These are phyloP conservation scores for Fragum sueziense DNA, from an alignment of 2,888 invertebrate species.

Conservation along the genomic window DNA sequence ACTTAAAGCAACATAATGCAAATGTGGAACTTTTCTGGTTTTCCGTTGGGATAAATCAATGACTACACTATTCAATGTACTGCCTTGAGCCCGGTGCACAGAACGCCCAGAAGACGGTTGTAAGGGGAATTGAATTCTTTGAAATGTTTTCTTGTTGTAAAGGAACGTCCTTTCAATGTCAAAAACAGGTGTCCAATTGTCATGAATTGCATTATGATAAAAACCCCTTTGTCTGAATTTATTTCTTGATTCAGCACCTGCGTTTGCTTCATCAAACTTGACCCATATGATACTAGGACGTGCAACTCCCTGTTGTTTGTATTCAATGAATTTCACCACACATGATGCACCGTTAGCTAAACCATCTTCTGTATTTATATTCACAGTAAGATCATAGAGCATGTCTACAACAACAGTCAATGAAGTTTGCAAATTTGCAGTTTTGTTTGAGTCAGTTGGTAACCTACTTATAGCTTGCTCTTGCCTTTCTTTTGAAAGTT, in stretches of 20 bases:
- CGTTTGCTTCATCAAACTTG: conserved; percentile 29
- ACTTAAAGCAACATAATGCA: conserved; percentile 52
- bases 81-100: conserved; percentile 45
- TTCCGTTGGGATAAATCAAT: conserved; percentile 38
- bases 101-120: conserved; percentile 40
- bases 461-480: too few relatives aligned
- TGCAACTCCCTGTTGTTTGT: conserved; percentile 3
- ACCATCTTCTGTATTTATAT: conserved; percentile 57
- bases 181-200: conserved; percentile 49
- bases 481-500: too few relatives aligned
- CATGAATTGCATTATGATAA: neutral
- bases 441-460: conserved; percentile 23
- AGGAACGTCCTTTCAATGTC: too few relatives aligned
- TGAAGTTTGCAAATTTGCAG: conserved; percentile 30
- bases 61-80: conserved; percentile 38
- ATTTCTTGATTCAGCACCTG: conserved; percentile 25
- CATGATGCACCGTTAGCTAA: conserved; percentile 62
- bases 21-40: conserved; percentile 37
- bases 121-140: conserved; percentile 47
- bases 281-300: too few relatives aligned
- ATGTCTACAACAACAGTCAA: conserved; percentile 39
- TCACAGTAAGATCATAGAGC: conserved; percentile 46
- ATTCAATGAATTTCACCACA: conserved; percentile 39
- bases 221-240: conserved; percentile 19
- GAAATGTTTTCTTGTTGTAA: conserved; percentile 28